Conservation (phyloP, 2,113 vertebrate species). For the Chitala chitala region DNA sequence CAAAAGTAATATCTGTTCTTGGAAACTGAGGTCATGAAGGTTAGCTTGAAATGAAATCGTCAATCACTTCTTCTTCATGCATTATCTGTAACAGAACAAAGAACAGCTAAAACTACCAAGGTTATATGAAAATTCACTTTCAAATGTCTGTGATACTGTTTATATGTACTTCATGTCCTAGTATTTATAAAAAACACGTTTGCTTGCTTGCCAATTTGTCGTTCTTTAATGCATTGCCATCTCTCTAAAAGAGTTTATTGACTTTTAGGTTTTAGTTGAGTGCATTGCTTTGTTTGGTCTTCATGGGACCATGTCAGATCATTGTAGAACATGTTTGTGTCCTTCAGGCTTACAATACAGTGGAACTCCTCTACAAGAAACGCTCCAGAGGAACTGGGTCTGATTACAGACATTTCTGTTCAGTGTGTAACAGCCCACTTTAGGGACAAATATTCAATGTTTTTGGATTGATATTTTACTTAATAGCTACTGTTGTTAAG, state of each 20-base stretch:
- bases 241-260: not conserved
- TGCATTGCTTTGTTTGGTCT: not conserved
- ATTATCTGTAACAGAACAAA: conserved; percentile 51
- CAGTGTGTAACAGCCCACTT: not conserved
- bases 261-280: not conserved
- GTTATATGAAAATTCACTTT: not conserved
- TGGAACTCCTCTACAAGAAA: not conserved
- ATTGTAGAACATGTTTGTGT: not conserved
- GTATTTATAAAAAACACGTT: too few species aligned
- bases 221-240: not conserved
- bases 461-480: not conserved
- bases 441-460: not conserved
- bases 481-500: not conserved
- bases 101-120: conserved; percentile 15
- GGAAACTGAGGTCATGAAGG: conserved; percentile 48
- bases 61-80: conserved; percentile 55
- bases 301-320: not conserved
- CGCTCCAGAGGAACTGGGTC: not conserved
- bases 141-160: not conserved
- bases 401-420: not conserved
- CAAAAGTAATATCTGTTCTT: conserved; percentile 55
- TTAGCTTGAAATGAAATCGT: conserved; percentile 62
- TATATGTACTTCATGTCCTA: too few species aligned
- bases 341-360: not conserved
- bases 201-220: too few species aligned